Conservation (phyloP, 1,140 invertebrate species). For the Oscheius sp. region DNA sequence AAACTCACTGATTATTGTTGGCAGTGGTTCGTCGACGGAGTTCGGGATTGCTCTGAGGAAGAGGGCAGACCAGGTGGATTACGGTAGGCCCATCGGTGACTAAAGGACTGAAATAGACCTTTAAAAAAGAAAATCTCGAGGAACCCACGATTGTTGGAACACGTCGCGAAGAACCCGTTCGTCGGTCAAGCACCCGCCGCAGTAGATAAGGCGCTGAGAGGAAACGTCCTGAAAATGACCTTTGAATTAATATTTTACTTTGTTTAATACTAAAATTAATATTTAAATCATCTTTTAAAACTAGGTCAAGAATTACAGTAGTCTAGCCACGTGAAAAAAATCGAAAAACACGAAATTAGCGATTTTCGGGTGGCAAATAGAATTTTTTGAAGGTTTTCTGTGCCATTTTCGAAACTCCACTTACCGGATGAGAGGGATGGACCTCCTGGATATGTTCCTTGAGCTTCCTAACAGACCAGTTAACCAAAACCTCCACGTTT, state of each 20-base stretch:
- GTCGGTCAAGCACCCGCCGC: neutral
- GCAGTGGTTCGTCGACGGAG: neutral
- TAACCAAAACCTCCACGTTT: conserved; percentile 6
- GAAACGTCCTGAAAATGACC: neutral
- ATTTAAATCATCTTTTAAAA: no score
- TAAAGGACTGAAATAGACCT: neutral
- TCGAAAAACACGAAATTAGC: no score
- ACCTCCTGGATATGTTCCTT: conserved; percentile 32
- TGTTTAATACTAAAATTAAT: no score
- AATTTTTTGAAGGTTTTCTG: no score
- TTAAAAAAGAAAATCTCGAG: neutral
- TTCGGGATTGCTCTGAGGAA: neutral
- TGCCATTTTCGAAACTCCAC: no score
- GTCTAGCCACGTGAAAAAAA: no score
- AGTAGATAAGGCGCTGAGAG: neutral
- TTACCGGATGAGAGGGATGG: conserved; percentile 28
- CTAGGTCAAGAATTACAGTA: neutral
- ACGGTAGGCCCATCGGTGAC: neutral
- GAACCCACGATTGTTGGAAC: neutral
- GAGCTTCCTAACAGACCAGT: conserved; percentile 35
- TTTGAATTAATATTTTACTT: no score
- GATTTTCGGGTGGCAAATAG: no score
- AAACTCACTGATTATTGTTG: no score
- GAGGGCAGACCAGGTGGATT: neutral
- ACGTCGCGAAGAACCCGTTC: neutral